Conservation (phyloP, 2,888 invertebrate genomes). For the Poecilobothrus nobilitatus region DNA sequence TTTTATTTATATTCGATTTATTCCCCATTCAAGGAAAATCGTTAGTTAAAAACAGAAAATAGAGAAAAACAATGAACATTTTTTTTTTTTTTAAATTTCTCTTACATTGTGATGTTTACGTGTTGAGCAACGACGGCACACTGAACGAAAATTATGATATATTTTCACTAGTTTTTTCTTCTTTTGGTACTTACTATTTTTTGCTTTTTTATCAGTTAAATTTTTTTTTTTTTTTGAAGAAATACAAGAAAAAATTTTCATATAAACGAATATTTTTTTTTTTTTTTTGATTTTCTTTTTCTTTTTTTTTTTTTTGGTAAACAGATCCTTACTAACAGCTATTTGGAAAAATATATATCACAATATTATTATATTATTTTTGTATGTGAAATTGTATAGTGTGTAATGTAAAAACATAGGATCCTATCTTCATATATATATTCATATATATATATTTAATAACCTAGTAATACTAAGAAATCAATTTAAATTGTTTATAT, state of each 20-base stretch:
- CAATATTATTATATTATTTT: no score
- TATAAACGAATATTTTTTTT: background rate
- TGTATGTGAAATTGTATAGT: background rate
- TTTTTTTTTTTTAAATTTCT: background rate
- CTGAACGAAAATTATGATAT: background rate
- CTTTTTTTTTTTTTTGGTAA: background rate
- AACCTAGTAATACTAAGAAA: background rate
- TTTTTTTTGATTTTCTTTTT: background rate
- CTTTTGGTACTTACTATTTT: background rate
- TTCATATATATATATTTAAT: background rate
- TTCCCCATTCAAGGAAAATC: no score
- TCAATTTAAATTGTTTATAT: background rate
- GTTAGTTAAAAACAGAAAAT: background rate
- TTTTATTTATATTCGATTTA: background rate
- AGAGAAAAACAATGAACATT: background rate
- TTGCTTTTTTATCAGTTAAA: background rate
- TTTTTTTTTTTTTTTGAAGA: background rate
- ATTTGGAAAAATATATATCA: no score
- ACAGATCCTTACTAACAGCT: background rate
- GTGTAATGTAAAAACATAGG: no score
- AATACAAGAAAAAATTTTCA: background rate
- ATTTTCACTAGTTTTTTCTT: background rate
- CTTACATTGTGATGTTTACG: background rate
- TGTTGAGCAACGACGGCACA: conserved; percentile 1
- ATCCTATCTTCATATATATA: no score